These are phyloP conservation scores for Gallinago paraguaiae DNA, from an alignment of 2,113 vertebrate species.

Conservation along the genomic window DNA sequence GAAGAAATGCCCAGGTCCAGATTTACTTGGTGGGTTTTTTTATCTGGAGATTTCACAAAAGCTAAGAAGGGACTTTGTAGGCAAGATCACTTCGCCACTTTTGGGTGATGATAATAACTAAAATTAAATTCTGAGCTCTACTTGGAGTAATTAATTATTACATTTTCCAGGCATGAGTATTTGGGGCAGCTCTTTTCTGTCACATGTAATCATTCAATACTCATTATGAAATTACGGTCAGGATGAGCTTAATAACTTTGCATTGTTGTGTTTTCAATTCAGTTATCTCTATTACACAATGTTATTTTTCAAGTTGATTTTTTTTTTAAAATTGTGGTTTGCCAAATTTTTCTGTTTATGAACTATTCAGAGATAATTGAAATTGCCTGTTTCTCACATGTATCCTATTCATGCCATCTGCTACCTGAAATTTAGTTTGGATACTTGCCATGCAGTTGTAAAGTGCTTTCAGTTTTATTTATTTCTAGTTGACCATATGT, in stretches of 20 bases:
- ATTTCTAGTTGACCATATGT: conserved; percentile 62
- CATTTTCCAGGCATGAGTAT: conserved; percentile 7
- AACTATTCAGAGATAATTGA: conserved; percentile 69
- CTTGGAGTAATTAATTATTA: conserved; percentile 54
- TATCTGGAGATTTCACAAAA: not conserved
- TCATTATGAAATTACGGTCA: conserved; percentile 52
- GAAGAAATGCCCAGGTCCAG: not conserved
- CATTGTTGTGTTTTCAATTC: conserved; percentile 46
- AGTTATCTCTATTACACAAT: conserved; percentile 11
- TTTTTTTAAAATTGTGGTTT: conserved; percentile 34
- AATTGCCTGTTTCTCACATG: conserved; percentile 65
- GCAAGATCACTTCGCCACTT: not conserved
- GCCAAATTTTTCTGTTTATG: conserved; percentile 65
- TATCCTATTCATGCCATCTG: conserved; percentile 68
- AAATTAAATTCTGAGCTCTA: not conserved
- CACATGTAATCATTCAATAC: conserved; percentile 36
- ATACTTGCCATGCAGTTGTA: conserved; percentile 58
- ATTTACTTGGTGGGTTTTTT: not conserved
- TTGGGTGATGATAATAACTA: not conserved
- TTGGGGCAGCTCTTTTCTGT: conserved; percentile 34
- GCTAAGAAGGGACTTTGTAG: not conserved
- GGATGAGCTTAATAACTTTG: conserved; percentile 46
- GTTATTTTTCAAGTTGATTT: conserved; percentile 54
- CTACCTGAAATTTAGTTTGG: conserved; percentile 72
- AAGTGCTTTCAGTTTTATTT: conserved; percentile 67